A percentile compares a stretch with the other conserved stretches of the same genome.
Evolutionary conservation across 2,113 vertebrate genomes (phyloP).

Genomic region (Carassius auratus): DNA sequence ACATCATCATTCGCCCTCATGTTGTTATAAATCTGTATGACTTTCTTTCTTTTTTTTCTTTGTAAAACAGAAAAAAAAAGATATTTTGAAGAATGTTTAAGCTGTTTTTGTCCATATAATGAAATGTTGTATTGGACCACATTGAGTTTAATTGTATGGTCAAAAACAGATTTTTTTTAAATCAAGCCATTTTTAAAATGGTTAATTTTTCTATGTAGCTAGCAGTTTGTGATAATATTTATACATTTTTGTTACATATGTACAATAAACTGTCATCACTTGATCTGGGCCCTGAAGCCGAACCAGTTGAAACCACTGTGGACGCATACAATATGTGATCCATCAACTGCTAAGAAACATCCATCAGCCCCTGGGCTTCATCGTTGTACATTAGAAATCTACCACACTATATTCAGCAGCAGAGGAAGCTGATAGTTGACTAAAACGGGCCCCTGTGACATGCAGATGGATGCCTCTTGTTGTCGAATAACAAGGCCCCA

Average conservation of each 20-base stretch:
- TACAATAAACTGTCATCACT: neutral
- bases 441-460: conserved; percentile 53
- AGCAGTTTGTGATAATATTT: neutral
- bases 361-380: conserved; percentile 40
- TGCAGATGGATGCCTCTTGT: conserved; percentile 73
- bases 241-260: neutral
- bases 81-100: neutral
- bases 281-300: neutral
- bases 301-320: neutral
- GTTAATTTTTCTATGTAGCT: neutral
- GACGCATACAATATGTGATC: neutral
- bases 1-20: neutral
- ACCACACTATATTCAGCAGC: conserved; percentile 51
- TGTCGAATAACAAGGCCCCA: conserved; percentile 74
- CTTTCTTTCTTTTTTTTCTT: too few species aligned
- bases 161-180: neutral
- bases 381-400: conserved; percentile 56
- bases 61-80: too few species aligned
- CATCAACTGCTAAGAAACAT: conserved; percentile 19
- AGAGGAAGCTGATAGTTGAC: conserved; percentile 56
- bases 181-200: neutral
- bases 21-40: too few species aligned
- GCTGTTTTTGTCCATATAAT: neutral
- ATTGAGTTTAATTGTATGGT: neutral
- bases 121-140: neutral